Base-by-base conservation (phyloP, 2,113 vertebrate species). In the Macquaria australasica region DNA sequence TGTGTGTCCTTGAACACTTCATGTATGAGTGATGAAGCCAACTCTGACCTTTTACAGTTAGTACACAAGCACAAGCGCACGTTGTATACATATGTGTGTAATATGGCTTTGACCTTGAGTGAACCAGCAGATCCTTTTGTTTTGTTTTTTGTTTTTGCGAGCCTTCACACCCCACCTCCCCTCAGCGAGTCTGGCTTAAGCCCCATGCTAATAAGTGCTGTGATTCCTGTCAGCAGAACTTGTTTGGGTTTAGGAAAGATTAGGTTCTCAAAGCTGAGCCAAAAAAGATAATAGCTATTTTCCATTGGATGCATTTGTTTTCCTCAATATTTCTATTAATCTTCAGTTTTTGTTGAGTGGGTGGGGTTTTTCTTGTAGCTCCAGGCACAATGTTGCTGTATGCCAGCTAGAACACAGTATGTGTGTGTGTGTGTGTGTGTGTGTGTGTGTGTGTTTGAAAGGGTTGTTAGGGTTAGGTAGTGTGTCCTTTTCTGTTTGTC, bases 211-310 rank as follows among this genome's bases (percentile, higher is more conserved):
- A 79, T 89, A 55, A 81, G 73, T 53, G 67, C 72, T 64, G 60
- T 71, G 82, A 82, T 87, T 85, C 78, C 81, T 82, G 81, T 86
- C 79, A 83, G 85, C 48, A 3, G 63, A 50, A 72, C 80, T 81
- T 86, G 70, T 90, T 88, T 69, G 45, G 73, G 63, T 73, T 66
- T 63, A 69, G 79, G 45, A 63, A 31, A 80, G 85, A 85, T 91
- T 82, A 79, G 58, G 59, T 70, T 85, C 68, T 73, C 51, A 58
- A 12, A 84, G 74, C 67, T 80, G 41, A 78, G 73, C 81, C 62
- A 34, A 39, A 62, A 53, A 43, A 85, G 56, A 88, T 82, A 82
- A 73, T 58, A 51, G 8, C 59, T 75, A 64, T 53, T 79, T 85
- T 84, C 48, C 56, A 68, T 39, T 58, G 41, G 39, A 79, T 39